Evolutionary conservation across 2,797 vertebrate species (phyloP), one percentile per base, ranked within the genome.

Genomic region (Acomys russatus): DNA sequence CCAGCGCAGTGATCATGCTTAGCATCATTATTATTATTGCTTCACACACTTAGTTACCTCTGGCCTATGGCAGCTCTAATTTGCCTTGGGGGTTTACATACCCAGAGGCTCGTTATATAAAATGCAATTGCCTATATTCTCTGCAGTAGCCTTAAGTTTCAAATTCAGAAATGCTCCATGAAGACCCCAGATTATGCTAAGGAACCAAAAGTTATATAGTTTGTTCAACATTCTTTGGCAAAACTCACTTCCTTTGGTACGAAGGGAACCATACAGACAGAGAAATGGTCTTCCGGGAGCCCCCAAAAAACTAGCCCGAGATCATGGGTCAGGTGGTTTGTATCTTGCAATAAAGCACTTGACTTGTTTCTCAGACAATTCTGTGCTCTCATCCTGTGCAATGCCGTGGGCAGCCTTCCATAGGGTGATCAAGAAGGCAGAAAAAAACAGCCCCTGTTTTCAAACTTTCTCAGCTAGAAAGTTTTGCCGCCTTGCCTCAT

Each of bases 391-490:
- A 90, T 90, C 95, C 94, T 95, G 85, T 91, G 93, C 59, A 94
- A 87, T 78, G 93, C 94, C 6, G 49, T 95, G 97, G 89, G 94
- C 97, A 97, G 95, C 96, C 95, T 97, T 97, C 96, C 95, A 95
- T 88, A 92, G 78, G 86, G 95, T 96, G 94, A 97, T 97, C 96
- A 95, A 97, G 96, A 96, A 97, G 84, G 61, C 83, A 89, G 51
- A 96, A 94, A 90, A 74, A 94, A 93, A 91, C 4, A 84, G 88
- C 20, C 20, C 90, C 90, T 95, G 87, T 96, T 90, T 96, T 95
- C 97, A 92, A 92, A 79, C 70, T 94, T 97, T 96, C 87, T 97
- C 95, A 85, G 91, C 92, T 95, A 97, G 89, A 97, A 97, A 96
- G 91, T 56, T 86, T 95, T 78, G 51, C 93, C 73, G 76, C 80